Percentiles rank a stretch among this genome's conserved stretches.
Conservation (phyloP, 1,140 invertebrate genomes). For the Tetramorium simillimum region DNA sequence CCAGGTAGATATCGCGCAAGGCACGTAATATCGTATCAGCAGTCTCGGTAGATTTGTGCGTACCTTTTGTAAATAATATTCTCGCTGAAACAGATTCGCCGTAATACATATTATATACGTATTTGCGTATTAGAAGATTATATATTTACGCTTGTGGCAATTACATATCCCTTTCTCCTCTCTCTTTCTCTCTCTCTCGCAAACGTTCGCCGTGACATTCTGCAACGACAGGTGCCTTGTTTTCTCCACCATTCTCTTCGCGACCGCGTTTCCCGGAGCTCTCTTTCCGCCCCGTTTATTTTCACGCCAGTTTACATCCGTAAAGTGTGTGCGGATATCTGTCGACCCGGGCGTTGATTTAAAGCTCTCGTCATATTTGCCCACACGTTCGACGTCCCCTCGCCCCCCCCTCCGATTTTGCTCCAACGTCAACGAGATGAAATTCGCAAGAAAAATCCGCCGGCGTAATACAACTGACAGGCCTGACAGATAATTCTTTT, state of each 20-base stretch:
- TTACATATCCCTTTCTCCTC: neutral
- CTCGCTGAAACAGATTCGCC: constrained; percentile 56
- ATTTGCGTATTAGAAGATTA: constrained; percentile 63
- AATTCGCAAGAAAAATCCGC: constrained; percentile 23
- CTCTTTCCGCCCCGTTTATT: constrained; percentile 34
- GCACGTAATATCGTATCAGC: constrained; percentile 58
- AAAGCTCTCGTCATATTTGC: constrained; percentile 19
- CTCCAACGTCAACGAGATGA: constrained; percentile 6
- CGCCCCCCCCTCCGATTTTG: neutral
- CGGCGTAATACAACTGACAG: constrained; percentile 17
- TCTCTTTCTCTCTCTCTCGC: neutral
- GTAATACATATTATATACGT: constrained; percentile 46
- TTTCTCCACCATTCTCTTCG: neutral
- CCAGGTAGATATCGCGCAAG: constrained; percentile 62
- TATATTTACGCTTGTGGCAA: constrained; percentile 64
- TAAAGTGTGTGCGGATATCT: constrained; percentile 42
- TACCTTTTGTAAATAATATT: constrained; percentile 58
- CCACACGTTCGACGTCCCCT: neutral
- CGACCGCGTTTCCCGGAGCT: constrained; percentile 11
- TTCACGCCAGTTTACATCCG: constrained; percentile 1
- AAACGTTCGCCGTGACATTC: constrained; percentile 77
- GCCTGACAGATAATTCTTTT: constrained; percentile 28
- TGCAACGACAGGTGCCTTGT: constrained; percentile 78
- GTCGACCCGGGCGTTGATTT: constrained; percentile 19
- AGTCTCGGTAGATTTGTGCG: constrained; percentile 64